Percentiles rank a stretch among this genome's conserved stretches.
These are phyloP conservation scores for Callipepla californica DNA, from an alignment of 2,113 vertebrate genomes.

Conservation along the genomic window DNA sequence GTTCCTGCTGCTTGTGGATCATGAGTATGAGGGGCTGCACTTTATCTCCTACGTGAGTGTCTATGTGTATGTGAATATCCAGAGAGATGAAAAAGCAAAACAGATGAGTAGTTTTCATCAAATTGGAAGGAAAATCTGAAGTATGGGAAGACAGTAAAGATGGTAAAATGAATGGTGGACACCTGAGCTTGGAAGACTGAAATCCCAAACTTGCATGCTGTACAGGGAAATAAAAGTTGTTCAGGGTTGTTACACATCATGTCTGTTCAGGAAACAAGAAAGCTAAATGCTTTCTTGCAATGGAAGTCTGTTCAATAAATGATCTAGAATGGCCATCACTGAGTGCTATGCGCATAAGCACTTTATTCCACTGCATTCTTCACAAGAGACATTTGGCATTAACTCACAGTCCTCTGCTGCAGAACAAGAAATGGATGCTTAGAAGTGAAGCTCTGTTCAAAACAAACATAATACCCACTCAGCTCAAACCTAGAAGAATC, in stretches of 20 bases:
- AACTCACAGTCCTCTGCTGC: background rate
- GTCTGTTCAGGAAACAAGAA: background rate
- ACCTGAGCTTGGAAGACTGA: background rate
- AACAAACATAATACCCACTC: background rate
- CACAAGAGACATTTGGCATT: background rate
- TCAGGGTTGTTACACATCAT: background rate
- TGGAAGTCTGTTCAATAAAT: background rate
- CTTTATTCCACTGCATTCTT: background rate
- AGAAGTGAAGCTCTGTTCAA: background rate
- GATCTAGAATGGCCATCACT: background rate
- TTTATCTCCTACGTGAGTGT: background rate
- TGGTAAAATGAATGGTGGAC: background rate
- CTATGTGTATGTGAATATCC: accelerated
- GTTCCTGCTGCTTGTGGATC: background rate
- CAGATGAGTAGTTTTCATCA: background rate
- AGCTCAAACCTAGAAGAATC: background rate
- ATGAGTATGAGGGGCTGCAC: background rate
- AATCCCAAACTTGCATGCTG: background rate
- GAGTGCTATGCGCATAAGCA: no score
- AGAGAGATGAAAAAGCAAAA: background rate
- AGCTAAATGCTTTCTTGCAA: background rate
- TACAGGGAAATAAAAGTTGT: background rate
- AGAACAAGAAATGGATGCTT: background rate
- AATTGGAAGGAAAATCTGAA: background rate
- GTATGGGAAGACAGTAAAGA: background rate